phyloP scores from a whole-genome alignment of 2,888 invertebrate species.

The Sturmia bella region DNA sequence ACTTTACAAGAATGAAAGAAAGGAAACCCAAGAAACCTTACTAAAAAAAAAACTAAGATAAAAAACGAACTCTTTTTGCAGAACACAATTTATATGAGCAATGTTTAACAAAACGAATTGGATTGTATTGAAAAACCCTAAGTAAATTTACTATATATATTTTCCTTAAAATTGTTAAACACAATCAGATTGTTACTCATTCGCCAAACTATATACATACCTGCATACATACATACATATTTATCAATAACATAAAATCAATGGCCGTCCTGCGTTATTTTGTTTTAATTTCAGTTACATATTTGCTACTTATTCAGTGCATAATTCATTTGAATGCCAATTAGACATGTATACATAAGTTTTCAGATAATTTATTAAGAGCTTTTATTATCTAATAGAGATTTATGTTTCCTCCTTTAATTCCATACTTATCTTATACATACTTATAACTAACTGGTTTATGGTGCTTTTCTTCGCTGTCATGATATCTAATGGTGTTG shows the following conservation, averaged over 20 bases:
- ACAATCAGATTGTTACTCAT: conserved; percentile 28
- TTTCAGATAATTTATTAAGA: too few species aligned
- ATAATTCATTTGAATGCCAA: conserved; percentile 45
- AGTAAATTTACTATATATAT: conserved; percentile 50
- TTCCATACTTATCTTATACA: too few species aligned
- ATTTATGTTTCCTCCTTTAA: conserved; percentile 12
- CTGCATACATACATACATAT: too few species aligned
- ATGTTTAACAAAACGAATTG: conserved; percentile 55
- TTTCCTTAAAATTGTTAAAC: conserved; percentile 43
- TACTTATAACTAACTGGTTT: conserved; percentile 32
- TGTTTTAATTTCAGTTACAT: conserved; percentile 7
- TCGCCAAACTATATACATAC: conserved; percentile 30
- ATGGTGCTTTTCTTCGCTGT: conserved; percentile 28
- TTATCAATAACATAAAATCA: conserved; percentile 25
- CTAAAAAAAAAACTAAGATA: conserved; percentile 23
- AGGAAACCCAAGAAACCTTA: conserved; percentile 25
- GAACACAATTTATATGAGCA: conserved; percentile 29
- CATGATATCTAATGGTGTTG: conserved; percentile 19
- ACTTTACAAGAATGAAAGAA: conserved; percentile 54
- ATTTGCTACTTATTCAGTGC: conserved; percentile 8
- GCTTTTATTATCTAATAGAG: neutral
- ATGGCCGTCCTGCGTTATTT: conserved; percentile 44
- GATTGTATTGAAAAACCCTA: conserved; percentile 55
- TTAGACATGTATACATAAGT: too few species aligned
- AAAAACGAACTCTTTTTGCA: conserved; percentile 26